Evolutionary conservation across 1,140 invertebrate genomes (phyloP).

Genomic region (Pseudachorutes palmiensis): DNA sequence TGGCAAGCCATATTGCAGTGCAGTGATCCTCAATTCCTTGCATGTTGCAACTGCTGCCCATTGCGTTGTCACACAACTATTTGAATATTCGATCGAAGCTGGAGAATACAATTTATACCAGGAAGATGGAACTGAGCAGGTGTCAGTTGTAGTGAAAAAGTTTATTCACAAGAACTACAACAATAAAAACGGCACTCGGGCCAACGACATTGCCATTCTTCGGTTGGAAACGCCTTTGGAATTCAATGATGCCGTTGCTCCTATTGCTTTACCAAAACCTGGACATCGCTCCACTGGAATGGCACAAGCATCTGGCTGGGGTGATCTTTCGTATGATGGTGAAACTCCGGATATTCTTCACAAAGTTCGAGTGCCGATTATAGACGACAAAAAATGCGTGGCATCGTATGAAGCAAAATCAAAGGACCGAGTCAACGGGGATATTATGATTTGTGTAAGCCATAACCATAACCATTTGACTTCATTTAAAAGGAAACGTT

Average conservation of each 20-base stretch:
- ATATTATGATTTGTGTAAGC: slow-evolving; percentile 10
- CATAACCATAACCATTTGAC: not conserved
- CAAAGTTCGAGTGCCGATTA: not conserved
- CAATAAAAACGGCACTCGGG: not conserved
- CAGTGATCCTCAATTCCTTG: not conserved
- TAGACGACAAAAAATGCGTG: not conserved
- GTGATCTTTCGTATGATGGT: not conserved
- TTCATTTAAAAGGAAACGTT: not conserved
- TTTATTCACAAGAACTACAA: slow-evolving; percentile 2
- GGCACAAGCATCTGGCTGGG: slow-evolving; percentile 6
- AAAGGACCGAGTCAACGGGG: no score
- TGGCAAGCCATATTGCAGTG: not conserved
- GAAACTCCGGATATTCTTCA: not conserved
- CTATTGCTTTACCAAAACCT: not conserved
- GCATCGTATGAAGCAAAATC: not conserved
- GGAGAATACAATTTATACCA: not conserved
- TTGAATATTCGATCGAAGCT: not conserved
- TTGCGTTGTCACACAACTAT: not conserved
- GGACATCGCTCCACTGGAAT: not conserved
- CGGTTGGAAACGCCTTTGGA: not conserved
- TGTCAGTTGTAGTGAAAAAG: not conserved
- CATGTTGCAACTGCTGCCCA: slow-evolving; percentile 7
- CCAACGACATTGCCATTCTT: slow-evolving; percentile 11
- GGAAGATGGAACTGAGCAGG: not conserved
- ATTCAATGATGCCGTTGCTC: not conserved